phyloP scores from a whole-genome alignment of 2,113 vertebrate genomes.

The Oncorhynchus tshawytscha region DNA sequence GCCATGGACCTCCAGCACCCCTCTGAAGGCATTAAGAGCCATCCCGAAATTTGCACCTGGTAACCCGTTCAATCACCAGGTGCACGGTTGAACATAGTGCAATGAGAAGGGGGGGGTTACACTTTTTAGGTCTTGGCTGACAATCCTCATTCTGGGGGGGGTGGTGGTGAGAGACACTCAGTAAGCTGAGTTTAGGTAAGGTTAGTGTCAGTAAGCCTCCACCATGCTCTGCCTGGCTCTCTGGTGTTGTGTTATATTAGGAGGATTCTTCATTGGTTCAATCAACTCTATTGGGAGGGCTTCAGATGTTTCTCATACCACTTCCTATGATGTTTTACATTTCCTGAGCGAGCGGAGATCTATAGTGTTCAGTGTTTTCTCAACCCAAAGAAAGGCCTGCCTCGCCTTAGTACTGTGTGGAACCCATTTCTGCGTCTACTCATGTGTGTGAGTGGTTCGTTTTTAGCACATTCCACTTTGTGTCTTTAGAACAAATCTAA shows the following conservation, averaged over 20 bases:
- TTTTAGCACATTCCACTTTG: not conserved
- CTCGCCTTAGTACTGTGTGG: conserved; percentile 30
- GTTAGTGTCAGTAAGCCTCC: not conserved
- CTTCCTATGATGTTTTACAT: not conserved
- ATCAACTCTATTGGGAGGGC: not conserved
- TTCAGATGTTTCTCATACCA: not conserved
- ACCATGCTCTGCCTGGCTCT: not conserved
- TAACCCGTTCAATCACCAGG: no score
- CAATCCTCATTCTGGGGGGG: not conserved
- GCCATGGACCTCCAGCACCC: no score
- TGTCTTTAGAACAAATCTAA: not conserved
- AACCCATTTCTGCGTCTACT: not conserved
- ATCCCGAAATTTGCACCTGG: no score
- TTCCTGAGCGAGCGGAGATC: not conserved
- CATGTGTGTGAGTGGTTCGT: not conserved
- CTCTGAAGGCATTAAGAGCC: no score
- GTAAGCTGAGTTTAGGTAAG: no score
- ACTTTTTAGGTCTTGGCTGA: no score
- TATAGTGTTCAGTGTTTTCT: conserved; percentile 8
- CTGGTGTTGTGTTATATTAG: not conserved
- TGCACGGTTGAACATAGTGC: not conserved
- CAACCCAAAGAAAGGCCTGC: conserved; percentile 11
- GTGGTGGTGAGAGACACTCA: no score
- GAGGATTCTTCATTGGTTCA: not conserved
- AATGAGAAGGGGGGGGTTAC: conserved; percentile 1